Base-by-base conservation (phyloP, 2,113 vertebrate species). In the Oncorhynchus kisutch region DNA sequence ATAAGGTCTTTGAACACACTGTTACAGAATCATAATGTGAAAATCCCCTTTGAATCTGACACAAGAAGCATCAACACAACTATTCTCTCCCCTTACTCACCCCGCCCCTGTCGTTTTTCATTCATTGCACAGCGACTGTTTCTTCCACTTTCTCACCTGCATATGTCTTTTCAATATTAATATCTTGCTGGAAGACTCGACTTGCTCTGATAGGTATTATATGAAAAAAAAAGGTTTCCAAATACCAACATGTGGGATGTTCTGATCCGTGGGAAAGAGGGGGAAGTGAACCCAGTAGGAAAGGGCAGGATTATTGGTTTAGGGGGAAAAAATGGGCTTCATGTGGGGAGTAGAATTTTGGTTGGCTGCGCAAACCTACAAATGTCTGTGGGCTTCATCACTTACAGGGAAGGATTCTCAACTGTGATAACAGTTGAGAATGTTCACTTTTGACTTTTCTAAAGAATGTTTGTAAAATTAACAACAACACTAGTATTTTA, bases 1-100 rank as follows among this genome's bases (percentile, higher is more conserved):
- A 93, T 93, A 90, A 76, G 75, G 85, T 75, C 87, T 95, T 95
- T 95, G 87, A 93, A 92, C 90, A 92, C 92, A 91, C 86, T 87
- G 92, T 89, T 86, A 29, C 87, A 75, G 86, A 92, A 94, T 94
- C 92, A 89, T 86, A 93, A 92, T 90, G 82, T 88, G 88, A 90
- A 91, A 94, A 92, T 92, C 91, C 81, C 81, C 90, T 93, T 93
- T 91, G 91, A 93, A 91, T 87, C 83, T 79, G 39, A 79, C 81
- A 82, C 45, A 62, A 82, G 48, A 60, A 45, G 80, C 48, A 80
- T 78, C 80, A 75, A 20, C 9, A 76, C 84, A 74, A 83, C 82
- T 72, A 74, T 64, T 88, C 90, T 78, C 80, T 25, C 57, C 48
- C 5, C 57, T 84, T 49, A 78, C 75, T 70, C 81, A 71, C 49